Base-by-base conservation (phyloP, 2,888 invertebrate species). In the Ichneumoninae sp. region DNA sequence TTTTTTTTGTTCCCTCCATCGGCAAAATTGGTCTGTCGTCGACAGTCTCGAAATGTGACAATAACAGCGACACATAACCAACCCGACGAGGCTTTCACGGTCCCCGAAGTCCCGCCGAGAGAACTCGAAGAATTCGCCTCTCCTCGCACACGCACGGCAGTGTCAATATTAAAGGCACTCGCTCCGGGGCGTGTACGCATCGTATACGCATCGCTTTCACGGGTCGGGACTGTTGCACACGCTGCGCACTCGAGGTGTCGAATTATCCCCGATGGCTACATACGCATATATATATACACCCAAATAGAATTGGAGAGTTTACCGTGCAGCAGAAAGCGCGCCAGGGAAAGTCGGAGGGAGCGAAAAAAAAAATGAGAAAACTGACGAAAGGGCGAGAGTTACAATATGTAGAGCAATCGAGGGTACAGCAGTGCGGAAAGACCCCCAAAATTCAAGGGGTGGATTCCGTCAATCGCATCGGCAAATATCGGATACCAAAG, bases 401-500 rank as follows among this genome's bases (percentile, higher is more conserved):
- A 47, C 47, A 73, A 75, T 76, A 73, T 71, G 71, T 44, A 68
- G 76, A 71, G 76, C 76, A 83, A 80, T 83, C 22, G 40, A 73
- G 80, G 75, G 65, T 74, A 70, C 54, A 70, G 30, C 50, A 22
- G 44, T 60, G 50, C 47, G 54, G 57, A 50, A 57, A 33, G 76
- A 66, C 36, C 65, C 70, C 70, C 65, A 22, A 83, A 83, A 36
- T 80, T 80, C 68, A 52, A 60, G 22, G 60, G 60, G 30, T 57
- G 80, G 76, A 71, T 83, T 80, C 52, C 75, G 83, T 76, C 83
- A 83, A 80, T 83, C 83, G 83, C 71, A 71, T 80, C 83, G 83
- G 80, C 80, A 83, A 83, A 83, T 83, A 80, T 83, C 71, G 83
- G 69, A 30, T 30, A 30, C 30, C 30, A 30, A 16, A 13, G 10